Base-by-base conservation (phyloP, 2,888 invertebrate genomes). In the Escarpia spicata region DNA sequence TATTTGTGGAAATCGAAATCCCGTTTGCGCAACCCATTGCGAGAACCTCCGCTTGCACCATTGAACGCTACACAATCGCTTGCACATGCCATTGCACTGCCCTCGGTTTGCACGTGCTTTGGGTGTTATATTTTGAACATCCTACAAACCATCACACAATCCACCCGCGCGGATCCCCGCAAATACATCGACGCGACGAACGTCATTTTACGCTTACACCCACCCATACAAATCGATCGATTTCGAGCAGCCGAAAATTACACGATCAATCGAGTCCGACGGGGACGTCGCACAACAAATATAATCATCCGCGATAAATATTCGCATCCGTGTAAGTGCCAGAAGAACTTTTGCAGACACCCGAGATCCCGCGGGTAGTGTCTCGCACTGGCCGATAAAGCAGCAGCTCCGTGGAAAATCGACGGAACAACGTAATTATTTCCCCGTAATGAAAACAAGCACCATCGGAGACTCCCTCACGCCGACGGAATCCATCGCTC, bases 371-470 rank as follows among this genome's bases (percentile, higher is more conserved):
- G 19, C 3, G n/a, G 75, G 75, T 26, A 6, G 19, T 75, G 75
- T 26, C n/a, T 26, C 15, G 75, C n/a, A 75, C n/a, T n/a, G 19
- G 75, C 6, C 75, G 26, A 26, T 75, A 75, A 75, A 75, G 75
- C 75, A 75, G 75, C 26, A 3, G 75, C 26, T 1, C 26, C 75
- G 75, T 26, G 75, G 75, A 75, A 75, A 15, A 75, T 75, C n/a
- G 75, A 26, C 75, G 75, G 26, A 75, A 75, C 75, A 75, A 75
- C 75, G 75, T 75, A 75, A 75, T 75, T 75, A 75, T 75, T 75
- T 75, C 6, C n/a, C 75, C 75, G 75, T n/a, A 75, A 75, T 75
- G 75, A 75, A 75, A 75, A 75, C 75, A 75, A 75, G 19, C 75
- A 75, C 75, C 75, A 6, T 4, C 26, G 3, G 75, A 26, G 75